Conservation (phyloP, 2,888 invertebrate genomes). For the Heliconius aoede region DNA sequence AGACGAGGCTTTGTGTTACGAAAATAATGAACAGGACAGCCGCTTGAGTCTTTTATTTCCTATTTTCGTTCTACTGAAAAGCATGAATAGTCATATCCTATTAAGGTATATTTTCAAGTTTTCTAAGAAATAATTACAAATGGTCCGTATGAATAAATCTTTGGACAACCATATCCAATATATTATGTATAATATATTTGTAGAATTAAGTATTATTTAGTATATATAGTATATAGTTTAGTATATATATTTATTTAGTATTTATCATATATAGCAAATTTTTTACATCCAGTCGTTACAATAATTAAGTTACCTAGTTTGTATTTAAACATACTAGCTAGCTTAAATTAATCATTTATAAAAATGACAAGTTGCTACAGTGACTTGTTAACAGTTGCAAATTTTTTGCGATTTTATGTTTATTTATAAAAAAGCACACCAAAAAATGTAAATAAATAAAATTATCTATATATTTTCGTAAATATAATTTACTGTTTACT, state of each 20-base stretch:
- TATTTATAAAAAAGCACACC: background rate
- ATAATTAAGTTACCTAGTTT: background rate
- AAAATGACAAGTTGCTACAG: background rate
- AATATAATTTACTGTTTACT: background rate
- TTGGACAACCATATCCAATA: background rate
- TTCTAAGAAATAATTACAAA: slow-evolving; percentile 56
- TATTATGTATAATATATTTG: too few species aligned
- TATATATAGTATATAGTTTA: too few species aligned
- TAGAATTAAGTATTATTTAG: too few species aligned
- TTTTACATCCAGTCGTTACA: too few species aligned
- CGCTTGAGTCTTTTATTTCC: slow-evolving; percentile 72
- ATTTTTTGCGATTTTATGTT: background rate
- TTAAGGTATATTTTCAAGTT: slow-evolving; percentile 62
- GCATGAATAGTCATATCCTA: slow-evolving; percentile 67
- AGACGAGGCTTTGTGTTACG: slow-evolving; percentile 63
- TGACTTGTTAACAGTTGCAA: background rate
- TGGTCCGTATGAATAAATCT: background rate
- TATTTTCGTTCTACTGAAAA: slow-evolving; percentile 60
- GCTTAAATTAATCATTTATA: background rate
- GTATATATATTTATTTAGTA: too few species aligned
- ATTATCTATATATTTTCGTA: background rate
- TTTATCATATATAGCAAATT: too few species aligned
- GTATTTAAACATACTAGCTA: background rate
- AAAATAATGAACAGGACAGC: slow-evolving; percentile 72
- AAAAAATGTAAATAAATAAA: background rate